Percentiles rank a stretch among this genome's conserved stretches.
phyloP scores from a whole-genome alignment of 2,888 invertebrate genomes.

The Masnerella sp. region DNA sequence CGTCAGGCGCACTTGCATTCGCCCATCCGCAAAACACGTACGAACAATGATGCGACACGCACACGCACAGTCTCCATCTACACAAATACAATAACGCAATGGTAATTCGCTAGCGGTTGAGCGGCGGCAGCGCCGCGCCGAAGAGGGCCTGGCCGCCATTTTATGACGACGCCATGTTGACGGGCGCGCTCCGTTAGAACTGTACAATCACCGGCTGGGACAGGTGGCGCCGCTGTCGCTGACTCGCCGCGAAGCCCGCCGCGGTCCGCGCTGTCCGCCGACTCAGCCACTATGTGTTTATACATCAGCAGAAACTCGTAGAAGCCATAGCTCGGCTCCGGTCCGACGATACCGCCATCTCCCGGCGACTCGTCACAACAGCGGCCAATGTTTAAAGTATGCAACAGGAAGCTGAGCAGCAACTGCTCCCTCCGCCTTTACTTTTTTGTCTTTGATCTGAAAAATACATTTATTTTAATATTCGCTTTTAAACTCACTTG shows the following conservation, averaged over 20 bases:
- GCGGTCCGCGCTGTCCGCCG: constrained; percentile 65
- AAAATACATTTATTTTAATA: no score
- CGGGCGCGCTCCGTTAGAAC: constrained; percentile 12
- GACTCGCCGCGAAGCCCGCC: constrained; percentile 18
- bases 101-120: constrained; percentile 73
- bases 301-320: constrained; percentile 74
- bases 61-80: constrained; percentile 70
- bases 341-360: constrained; percentile 68
- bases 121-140: constrained; percentile 72
- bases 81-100: constrained; percentile 75
- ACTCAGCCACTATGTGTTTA: constrained; percentile 73
- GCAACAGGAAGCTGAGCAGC: constrained; percentile 95
- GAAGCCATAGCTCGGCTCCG: constrained; percentile 62
- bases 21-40: constrained; percentile 45
- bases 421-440: constrained; percentile 95
- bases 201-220: constrained; percentile 39
- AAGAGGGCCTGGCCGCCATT: constrained; percentile 30
- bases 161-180: constrained; percentile 40
- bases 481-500: no score
- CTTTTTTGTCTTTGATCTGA: constrained; percentile 97
- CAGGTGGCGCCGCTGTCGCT: constrained; percentile 19
- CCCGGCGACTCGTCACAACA: constrained; percentile 68
- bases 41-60: constrained; percentile 59
- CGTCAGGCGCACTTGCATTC: constrained; percentile 46
- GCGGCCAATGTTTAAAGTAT: constrained; percentile 86